phyloP scores from a whole-genome alignment of 2,113 vertebrate species.

The Stictonetta naevosa region DNA sequence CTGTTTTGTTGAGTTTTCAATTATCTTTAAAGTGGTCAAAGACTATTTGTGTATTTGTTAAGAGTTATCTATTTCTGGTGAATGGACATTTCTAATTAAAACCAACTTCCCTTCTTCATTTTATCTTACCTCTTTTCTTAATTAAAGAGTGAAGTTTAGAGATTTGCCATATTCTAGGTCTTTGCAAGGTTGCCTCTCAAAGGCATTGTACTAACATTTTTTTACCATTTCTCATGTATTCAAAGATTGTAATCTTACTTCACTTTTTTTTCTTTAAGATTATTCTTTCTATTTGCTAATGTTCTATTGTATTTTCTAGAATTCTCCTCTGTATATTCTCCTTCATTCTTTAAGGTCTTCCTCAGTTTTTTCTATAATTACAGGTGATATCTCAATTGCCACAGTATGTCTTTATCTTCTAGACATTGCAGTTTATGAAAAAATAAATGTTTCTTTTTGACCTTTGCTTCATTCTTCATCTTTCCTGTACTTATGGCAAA shows the following conservation, averaged over 20 bases:
- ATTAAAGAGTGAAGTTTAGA: neutral
- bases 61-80: neutral
- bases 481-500: neutral
- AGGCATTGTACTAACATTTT: neutral
- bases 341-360: neutral
- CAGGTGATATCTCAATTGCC: neutral
- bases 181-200: neutral
- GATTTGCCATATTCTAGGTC: neutral
- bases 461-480: neutral
- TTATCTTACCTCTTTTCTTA: neutral
- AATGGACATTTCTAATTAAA: neutral
- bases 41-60: neutral
- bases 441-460: neutral
- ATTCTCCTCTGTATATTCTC: neutral
- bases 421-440: neutral
- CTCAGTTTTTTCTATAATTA: neutral
- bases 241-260: neutral
- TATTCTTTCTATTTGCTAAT: neutral
- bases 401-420: neutral
- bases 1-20: neutral
- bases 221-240: neutral
- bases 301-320: neutral
- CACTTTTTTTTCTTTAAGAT: fast-evolving
- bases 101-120: neutral
- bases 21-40: neutral